Percentiles rank a stretch among this genome's conserved stretches.
These are phyloP conservation scores for Pogonomyrmex californicus DNA, from an alignment of 1,140 invertebrate genomes.

Conservation along the genomic window DNA sequence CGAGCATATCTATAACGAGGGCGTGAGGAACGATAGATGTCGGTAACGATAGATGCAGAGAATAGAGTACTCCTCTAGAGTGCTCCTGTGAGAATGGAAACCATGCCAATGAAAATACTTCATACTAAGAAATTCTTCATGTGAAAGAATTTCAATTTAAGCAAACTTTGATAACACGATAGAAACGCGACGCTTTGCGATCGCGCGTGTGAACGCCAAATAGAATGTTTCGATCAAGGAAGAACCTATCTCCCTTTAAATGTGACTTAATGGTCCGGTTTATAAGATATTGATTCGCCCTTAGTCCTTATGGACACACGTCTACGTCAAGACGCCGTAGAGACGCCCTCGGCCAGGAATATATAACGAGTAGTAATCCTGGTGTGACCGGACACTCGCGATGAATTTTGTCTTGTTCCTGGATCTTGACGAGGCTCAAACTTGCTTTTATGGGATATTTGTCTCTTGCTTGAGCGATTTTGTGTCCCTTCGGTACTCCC, in stretches of 20 bases:
- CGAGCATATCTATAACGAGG: background rate
- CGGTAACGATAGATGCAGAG: background rate
- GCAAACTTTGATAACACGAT: conserved; percentile 33
- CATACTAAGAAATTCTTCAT: background rate
- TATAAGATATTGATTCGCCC: conserved; percentile 68
- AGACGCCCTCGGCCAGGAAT: background rate
- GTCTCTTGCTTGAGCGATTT: conserved; percentile 31
- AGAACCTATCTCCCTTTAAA: conserved; percentile 56
- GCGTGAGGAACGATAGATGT: too few species aligned
- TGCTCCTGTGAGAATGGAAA: conserved; percentile 29
- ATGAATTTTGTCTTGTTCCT: conserved; percentile 53
- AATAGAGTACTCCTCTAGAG: background rate
- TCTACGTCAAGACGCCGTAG: background rate
- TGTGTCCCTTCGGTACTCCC: conserved; percentile 8
- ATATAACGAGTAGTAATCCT: conserved; percentile 23
- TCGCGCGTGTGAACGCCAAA: background rate
- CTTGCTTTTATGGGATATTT: conserved; percentile 30
- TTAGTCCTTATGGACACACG: background rate
- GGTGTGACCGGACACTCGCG: conserved; percentile 1
- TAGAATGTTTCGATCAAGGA: background rate
- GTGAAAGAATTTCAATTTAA: conserved; percentile 59
- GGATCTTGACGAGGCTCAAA: conserved; percentile 50
- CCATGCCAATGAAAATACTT: background rate
- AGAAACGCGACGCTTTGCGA: background rate
- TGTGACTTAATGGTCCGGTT: conserved; percentile 60